phyloP scores from a whole-genome alignment of 2,113 vertebrate genomes.

The Potamarius usumacintae region DNA sequence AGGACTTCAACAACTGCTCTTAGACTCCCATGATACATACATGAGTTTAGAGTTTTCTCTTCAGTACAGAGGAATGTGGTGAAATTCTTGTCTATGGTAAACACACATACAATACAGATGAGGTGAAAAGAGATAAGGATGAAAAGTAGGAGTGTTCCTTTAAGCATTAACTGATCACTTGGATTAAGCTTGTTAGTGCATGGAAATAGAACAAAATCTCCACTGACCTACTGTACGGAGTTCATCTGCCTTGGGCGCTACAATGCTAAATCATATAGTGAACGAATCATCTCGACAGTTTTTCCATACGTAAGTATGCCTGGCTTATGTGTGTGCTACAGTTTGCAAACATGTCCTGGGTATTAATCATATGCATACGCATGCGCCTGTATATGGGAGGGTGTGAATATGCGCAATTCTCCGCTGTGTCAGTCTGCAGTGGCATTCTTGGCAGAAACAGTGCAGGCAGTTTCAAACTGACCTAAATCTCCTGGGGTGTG shows the following conservation, averaged over 20 bases:
- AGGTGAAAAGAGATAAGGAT: neutral
- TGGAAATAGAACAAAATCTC: neutral
- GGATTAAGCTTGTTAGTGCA: neutral
- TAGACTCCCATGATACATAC: neutral
- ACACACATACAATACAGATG: neutral
- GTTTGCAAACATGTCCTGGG: neutral
- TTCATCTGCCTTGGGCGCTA: neutral
- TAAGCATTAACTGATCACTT: neutral
- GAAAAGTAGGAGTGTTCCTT: neutral
- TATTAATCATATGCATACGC: neutral
- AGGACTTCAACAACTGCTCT: neutral
- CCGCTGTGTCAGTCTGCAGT: constrained; percentile 40
- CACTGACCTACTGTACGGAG: neutral
- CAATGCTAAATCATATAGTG: neutral
- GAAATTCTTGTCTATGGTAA: neutral
- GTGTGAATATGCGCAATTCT: neutral
- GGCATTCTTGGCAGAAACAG: constrained; percentile 61
- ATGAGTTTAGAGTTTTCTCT: neutral
- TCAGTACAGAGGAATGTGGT: neutral
- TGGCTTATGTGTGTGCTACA: neutral
- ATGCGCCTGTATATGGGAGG: neutral
- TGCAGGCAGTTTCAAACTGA: constrained; percentile 75
- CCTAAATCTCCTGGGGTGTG: constrained; percentile 81
- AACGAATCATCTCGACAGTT: neutral
- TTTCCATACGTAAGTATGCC: neutral